Conservation (phyloP, 2,888 invertebrate genomes). For the Drosophila demipolita region DNA sequence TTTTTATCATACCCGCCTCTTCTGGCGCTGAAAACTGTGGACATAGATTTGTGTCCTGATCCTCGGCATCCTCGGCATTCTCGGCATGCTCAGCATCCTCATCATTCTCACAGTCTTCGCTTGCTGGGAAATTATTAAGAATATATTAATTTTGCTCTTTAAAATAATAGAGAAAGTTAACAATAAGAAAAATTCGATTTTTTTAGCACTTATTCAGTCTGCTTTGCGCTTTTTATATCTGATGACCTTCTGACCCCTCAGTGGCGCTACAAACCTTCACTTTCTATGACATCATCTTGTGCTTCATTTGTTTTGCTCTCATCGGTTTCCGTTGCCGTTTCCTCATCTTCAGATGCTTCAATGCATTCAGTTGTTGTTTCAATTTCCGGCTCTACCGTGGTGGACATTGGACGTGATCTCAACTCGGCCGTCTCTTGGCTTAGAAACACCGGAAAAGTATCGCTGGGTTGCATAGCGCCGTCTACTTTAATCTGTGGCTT, state of each 20-base stretch:
- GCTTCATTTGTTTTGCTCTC: not conserved
- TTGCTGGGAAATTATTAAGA: not conserved
- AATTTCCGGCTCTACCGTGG: conserved; percentile 22
- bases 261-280: conserved; percentile 42
- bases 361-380: conserved; percentile 26
- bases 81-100: conserved; percentile 48
- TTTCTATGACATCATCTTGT: conserved; percentile 6
- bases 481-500: conserved; percentile 57
- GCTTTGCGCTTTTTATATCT: not conserved
- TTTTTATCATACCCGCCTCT: conserved; percentile 17
- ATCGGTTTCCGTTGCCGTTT: conserved; percentile 15
- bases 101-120: conserved; percentile 38
- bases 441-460: conserved; percentile 49
- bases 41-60: conserved; percentile 66
- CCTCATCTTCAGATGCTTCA: conserved; percentile 30
- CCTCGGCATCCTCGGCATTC: conserved; percentile 35
- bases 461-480: conserved; percentile 56
- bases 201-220: not conserved
- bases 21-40: conserved; percentile 58
- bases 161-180: not conserved
- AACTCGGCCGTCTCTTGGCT: conserved; percentile 28
- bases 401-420: conserved; percentile 18
- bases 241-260: conserved; percentile 9
- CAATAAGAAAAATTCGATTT: not conserved
- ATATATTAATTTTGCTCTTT: not conserved